These are phyloP conservation scores for Corythoichthys intestinalis DNA, from an alignment of 2,113 vertebrate species.

Conservation along the genomic window DNA sequence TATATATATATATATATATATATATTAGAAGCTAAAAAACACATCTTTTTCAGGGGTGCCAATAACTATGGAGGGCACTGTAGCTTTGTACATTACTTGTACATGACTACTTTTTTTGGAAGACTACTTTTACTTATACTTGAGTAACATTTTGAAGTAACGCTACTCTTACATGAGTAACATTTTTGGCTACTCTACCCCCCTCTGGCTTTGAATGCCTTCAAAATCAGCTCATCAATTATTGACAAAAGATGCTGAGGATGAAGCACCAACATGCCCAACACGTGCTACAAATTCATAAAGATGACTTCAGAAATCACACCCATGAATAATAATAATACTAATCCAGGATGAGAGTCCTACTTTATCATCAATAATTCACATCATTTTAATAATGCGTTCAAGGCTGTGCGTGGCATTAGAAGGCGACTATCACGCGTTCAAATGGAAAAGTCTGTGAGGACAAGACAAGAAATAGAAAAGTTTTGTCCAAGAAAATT, in stretches of 20 bases:
- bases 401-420: neutral
- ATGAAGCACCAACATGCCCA: constrained; percentile 10
- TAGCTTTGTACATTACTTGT: too few species aligned
- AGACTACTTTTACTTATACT: too few species aligned
- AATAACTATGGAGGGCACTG: too few species aligned
- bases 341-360: neutral
- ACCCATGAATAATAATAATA: constrained; percentile 1
- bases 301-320: neutral
- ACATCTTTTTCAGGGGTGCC: too few species aligned
- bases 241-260: constrained; percentile 22
- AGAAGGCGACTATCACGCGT: neutral
- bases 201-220: constrained; percentile 27
- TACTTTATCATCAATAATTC: neutral
- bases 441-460: neutral
- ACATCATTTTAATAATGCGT: neutral
- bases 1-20: too few species aligned
- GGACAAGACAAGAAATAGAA: neutral
- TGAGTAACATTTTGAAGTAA: too few species aligned
- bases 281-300: neutral
- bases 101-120: too few species aligned
- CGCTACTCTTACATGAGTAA: too few species aligned
- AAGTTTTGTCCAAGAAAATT: neutral
- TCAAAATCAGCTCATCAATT: constrained; percentile 45
- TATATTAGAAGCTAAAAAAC: too few species aligned
- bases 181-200: too few species aligned